Conservation (phyloP, 2,888 invertebrate species). For the Eremobia ochroleuca region DNA sequence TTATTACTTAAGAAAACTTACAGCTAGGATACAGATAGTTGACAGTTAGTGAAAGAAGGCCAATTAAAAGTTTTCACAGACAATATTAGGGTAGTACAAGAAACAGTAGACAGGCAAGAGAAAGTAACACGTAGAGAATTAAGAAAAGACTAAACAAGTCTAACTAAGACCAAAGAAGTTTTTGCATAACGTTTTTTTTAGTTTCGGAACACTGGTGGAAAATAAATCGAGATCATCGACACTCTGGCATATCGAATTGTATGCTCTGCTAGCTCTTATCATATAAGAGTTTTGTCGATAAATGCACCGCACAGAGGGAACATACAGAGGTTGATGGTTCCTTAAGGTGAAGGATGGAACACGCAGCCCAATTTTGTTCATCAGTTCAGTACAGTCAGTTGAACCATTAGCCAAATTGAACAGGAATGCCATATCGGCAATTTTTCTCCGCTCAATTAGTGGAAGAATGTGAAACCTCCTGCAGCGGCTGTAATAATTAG, state of each 20-base stretch:
- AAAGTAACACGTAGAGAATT: too few species aligned
- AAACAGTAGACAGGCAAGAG: too few species aligned
- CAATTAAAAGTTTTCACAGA: too few species aligned
- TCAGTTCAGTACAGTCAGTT: neutral
- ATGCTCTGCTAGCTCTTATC: neutral
- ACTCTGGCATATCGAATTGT: neutral
- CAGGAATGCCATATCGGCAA: neutral
- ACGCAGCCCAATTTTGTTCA: conserved; percentile 3
- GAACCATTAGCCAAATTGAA: neutral
- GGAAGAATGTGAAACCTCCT: neutral
- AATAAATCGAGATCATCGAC: too few species aligned
- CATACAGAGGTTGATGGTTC: neutral
- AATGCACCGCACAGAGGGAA: neutral
- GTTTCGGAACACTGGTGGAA: too few species aligned
- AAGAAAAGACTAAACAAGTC: too few species aligned
- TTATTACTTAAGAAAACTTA: too few species aligned
- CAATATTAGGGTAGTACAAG: too few species aligned
- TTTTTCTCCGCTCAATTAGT: neutral
- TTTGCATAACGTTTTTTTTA: too few species aligned
- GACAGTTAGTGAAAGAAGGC: too few species aligned
- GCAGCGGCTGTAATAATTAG: neutral
- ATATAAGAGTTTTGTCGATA: conserved; percentile 7
- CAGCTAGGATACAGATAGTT: too few species aligned
- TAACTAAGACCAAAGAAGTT: too few species aligned
- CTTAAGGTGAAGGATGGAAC: neutral